These are phyloP conservation scores for Oopsacas minuta DNA, from an alignment of 37 sponge, comb jelly and placozoan species.

Conservation along the genomic window DNA sequence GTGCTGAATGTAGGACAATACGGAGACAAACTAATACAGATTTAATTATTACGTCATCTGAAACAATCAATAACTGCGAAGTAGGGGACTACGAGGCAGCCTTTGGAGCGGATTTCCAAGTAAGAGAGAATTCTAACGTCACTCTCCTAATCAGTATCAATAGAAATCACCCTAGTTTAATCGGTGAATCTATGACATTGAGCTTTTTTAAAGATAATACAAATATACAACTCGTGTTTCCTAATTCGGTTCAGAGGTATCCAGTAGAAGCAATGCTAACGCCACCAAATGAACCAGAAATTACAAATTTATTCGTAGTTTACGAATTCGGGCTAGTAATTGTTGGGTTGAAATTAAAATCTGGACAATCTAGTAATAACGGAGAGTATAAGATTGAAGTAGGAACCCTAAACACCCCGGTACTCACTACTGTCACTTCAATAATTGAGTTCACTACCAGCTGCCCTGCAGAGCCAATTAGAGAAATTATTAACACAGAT, in stretches of 20 bases:
- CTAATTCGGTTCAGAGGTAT: neutral
- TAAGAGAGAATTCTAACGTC: neutral
- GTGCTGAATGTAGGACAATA: neutral
- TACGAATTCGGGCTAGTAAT: neutral
- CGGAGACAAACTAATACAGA: neutral
- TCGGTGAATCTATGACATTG: neutral
- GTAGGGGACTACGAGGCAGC: neutral
- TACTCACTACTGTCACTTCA: neutral
- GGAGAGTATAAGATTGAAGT: neutral
- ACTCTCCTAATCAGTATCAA: neutral
- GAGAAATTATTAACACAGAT: neutral
- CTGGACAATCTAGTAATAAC: neutral
- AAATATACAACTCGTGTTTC: neutral
- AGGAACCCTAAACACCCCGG: neutral
- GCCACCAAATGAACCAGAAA: neutral
- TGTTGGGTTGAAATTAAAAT: neutral
- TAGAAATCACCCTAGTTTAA: neutral
- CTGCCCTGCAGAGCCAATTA: neutral
- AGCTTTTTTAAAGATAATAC: neutral
- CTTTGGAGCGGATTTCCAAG: neutral
- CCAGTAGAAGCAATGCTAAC: neutral
- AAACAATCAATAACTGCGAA: neutral
- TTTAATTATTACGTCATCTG: neutral
- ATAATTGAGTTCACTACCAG: neutral
- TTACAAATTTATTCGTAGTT: neutral